Conservation (phyloP, 2,888 invertebrate genomes). For the Drosophila crucigera region DNA sequence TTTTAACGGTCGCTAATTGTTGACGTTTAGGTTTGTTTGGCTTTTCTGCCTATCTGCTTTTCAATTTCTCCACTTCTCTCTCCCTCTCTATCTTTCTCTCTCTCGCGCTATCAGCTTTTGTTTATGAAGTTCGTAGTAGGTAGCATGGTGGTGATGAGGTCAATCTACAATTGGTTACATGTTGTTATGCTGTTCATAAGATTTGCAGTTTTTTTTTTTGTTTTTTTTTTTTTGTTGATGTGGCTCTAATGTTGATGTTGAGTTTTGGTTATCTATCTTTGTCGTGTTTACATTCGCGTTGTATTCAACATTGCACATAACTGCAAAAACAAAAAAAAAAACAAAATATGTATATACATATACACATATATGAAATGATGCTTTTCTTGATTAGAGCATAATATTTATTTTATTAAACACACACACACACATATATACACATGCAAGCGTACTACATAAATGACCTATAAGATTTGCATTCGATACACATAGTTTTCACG, state of each 20-base stretch:
- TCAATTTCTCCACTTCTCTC: not conserved
- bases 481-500: slow-evolving; percentile 24
- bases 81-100: not conserved
- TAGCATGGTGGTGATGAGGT: slow-evolving; percentile 27
- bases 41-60: slow-evolving; percentile 17
- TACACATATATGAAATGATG: not conserved
- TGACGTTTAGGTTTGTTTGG: slow-evolving; percentile 13
- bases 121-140: slow-evolving; percentile 17
- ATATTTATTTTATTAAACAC: slow-evolving; percentile 8
- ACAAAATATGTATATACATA: not conserved
- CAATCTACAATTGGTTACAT: slow-evolving; percentile 23
- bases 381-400: slow-evolving; percentile 23
- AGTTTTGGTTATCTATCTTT: not conserved
- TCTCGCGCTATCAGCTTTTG: slow-evolving; percentile 11
- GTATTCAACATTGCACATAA: slow-evolving; percentile 64
- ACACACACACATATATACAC: slow-evolving; percentile 3
- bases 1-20: slow-evolving; percentile 17
- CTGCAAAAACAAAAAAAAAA: slow-evolving; percentile 50
- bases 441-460: slow-evolving; percentile 17
- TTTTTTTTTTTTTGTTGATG: slow-evolving; percentile 3
- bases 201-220: slow-evolving; percentile 8
- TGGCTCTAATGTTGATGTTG: slow-evolving; percentile 26
- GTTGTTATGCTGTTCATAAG: slow-evolving; percentile 43
- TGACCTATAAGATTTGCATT: slow-evolving; percentile 33
- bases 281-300: slow-evolving; percentile 51